Conservation (phyloP, 2,113 vertebrate genomes). For the Hystrix brachyura region DNA sequence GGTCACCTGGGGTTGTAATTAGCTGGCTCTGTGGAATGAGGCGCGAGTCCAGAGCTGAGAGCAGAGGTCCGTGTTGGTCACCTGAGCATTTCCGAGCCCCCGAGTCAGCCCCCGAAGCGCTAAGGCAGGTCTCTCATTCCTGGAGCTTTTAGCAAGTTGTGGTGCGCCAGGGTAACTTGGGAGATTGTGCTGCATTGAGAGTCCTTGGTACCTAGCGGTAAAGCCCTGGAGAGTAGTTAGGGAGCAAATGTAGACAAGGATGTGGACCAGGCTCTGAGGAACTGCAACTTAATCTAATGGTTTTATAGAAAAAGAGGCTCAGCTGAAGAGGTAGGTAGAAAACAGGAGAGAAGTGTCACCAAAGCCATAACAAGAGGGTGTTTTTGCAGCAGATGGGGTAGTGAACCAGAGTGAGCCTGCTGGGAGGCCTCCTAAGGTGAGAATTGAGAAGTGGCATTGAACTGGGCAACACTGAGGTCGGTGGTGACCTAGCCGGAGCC, state of each 20-base stretch:
- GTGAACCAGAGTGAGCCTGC: neutral
- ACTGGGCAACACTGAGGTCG: neutral
- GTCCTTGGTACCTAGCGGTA: neutral
- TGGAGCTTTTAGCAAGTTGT: neutral
- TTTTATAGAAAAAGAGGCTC: constrained; percentile 7
- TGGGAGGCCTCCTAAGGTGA: neutral
- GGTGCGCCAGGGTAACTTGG: neutral
- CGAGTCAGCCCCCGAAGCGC: neutral
- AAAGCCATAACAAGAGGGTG: neutral
- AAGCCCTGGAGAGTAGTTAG: neutral
- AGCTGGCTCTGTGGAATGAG: neutral
- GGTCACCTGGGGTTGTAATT: neutral
- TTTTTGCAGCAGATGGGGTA: neutral
- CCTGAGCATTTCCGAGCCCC: neutral
- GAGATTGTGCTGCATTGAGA: neutral
- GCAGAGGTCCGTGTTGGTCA: neutral
- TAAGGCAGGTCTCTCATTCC: neutral
- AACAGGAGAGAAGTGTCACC: neutral
- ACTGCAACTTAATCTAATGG: neutral
- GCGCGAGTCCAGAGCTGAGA: neutral
- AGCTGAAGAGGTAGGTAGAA: neutral
- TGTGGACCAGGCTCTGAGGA: neutral
- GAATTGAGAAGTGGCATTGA: neutral
- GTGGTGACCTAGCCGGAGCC: neutral
- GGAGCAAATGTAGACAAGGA: neutral